Base-by-base conservation (phyloP, 2,888 invertebrate species). In the Spialia ferax region DNA sequence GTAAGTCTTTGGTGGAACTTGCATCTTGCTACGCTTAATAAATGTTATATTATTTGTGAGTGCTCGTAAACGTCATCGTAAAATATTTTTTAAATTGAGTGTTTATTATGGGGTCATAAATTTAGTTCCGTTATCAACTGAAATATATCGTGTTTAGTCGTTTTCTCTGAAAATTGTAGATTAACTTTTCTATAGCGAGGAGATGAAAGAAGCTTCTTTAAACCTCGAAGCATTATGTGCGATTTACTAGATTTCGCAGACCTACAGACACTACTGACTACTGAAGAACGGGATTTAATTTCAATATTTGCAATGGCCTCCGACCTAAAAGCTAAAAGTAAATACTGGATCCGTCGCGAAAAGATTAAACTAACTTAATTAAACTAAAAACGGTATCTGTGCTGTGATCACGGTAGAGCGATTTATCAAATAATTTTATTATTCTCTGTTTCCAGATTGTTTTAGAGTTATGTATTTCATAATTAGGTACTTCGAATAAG, bases 1-100 rank as follows among this genome's bases (percentile, higher is more conserved):
- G 23, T 42, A 59, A 22, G 42, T 59, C 45, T n/a, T 29, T 26
- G 18, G 10, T 13, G 48, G 11, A 11, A 18, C 45, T 29, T 45
- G 18, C 60, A 60, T 11, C 23, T 11, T 7, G 45, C 45, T 15
- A 32, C 45, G 11, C 48, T 20, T 48, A 32, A 32, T 61, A 61
- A 61, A 61, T 32, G 48, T n/a, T 61, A 29, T 32, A 61, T 26
- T 45, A 60, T 45, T 45, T 57, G 61, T 61, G 32, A 48, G 48
- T n/a, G 26, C 18, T 61, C 61, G 61, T 61, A 48, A 61, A 61
- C 32, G 61, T 61, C 61, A 7, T 32, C 50, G 50, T 61, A 32
- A 50, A 42, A 50, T 61, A 61, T 61, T 61, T 61, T 57, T 61
- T 61, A 32, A 61, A 61, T 32, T n/a, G 61, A 61, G 29, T 50